A percentile compares a stretch with the other conserved stretches of the same genome.
phyloP scores from a whole-genome alignment of 2,888 invertebrate genomes.

The Capitulum mitella region DNA sequence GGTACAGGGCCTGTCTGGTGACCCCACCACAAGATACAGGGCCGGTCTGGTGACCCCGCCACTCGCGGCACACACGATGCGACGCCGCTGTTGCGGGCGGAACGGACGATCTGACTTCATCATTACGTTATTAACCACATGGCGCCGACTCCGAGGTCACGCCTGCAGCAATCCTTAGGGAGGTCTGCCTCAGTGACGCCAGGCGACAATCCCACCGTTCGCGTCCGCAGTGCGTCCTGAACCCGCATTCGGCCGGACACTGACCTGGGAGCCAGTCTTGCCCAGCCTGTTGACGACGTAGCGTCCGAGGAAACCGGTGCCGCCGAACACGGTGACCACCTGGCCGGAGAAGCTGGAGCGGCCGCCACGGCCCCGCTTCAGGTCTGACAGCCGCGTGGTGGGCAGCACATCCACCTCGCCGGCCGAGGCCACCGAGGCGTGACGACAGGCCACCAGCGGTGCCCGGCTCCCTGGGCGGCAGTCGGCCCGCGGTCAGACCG shows the following conservation, averaged over 20 bases:
- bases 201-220: background rate
- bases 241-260: background rate
- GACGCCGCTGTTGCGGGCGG: too few species aligned
- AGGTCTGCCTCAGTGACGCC: background rate
- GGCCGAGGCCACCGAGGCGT: slow-evolving; percentile 12
- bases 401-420: slow-evolving; percentile 33
- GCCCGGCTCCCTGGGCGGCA: slow-evolving; percentile 8
- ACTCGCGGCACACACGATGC: too few species aligned
- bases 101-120: too few species aligned
- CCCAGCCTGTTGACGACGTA: slow-evolving; percentile 84
- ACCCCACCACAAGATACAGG: too few species aligned
- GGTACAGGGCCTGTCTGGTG: too few species aligned
- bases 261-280: slow-evolving; percentile 71
- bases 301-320: slow-evolving; percentile 79
- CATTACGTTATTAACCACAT: too few species aligned
- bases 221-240: background rate
- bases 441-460: background rate
- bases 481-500: too few species aligned
- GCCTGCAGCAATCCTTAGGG: too few species aligned
- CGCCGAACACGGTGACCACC: slow-evolving; percentile 97
- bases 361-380: slow-evolving; percentile 81
- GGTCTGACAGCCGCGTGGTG: slow-evolving; percentile 42
- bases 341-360: slow-evolving; percentile 93
- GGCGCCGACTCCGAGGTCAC: too few species aligned
- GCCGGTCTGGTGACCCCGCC: too few species aligned